Conservation (phyloP, 2,113 vertebrate species). For the Empidonax traillii region DNA sequence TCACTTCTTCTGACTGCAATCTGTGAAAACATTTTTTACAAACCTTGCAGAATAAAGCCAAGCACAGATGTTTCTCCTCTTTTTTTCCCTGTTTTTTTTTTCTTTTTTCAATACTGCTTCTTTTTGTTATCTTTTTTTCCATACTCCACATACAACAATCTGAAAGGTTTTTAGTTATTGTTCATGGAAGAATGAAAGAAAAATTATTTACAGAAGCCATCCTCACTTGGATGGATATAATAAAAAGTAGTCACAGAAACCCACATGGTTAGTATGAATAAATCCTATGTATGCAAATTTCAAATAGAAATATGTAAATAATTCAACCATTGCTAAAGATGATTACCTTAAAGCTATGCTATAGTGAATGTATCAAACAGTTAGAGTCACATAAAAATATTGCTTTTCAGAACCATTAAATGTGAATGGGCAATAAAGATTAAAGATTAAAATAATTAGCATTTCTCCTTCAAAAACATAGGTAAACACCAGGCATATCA, state of each 20-base stretch:
- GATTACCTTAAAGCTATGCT: not conserved
- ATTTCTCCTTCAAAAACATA: not conserved
- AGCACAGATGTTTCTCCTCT: not conserved
- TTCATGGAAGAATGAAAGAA: not conserved
- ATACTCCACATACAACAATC: not conserved
- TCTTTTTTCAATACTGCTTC: not conserved
- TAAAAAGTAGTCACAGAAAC: not conserved
- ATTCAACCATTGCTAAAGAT: not conserved
- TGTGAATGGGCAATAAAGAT: not conserved
- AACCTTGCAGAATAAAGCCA: not conserved
- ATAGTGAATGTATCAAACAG: not conserved
- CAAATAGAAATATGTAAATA: not conserved
- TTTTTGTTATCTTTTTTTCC: not conserved
- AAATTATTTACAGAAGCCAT: not conserved
- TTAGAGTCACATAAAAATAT: not conserved
- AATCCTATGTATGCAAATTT: not conserved
- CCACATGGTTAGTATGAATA: not conserved
- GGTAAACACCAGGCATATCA: not conserved
- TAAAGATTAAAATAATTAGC: not conserved
- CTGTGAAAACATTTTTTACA: not conserved
- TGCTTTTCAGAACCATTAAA: not conserved
- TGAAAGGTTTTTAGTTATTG: not conserved
- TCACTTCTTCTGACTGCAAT: slow-evolving; percentile 13
- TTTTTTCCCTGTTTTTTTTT: not conserved
- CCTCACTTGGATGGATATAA: not conserved